phyloP scores from a whole-genome alignment of 2,797 vertebrate species.

The Mustela erminea region DNA sequence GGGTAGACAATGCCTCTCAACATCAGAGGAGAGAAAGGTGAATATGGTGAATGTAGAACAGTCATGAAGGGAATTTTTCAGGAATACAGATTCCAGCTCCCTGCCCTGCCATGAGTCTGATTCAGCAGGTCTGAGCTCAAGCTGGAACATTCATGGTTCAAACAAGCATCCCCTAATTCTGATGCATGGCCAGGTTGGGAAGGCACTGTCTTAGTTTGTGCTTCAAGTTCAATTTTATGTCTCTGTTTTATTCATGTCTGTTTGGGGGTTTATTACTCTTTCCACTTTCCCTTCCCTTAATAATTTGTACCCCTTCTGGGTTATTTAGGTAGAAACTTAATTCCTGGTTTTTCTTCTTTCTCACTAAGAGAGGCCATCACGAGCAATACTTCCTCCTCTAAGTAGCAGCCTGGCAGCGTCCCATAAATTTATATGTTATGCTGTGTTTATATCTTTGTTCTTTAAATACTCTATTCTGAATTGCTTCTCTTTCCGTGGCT shows the following conservation, averaged over 20 bases:
- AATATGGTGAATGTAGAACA: fast-evolving
- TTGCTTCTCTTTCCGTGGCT: not conserved
- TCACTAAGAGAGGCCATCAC: conserved; percentile 53
- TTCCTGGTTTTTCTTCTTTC: conserved; percentile 62
- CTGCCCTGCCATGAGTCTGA: not conserved
- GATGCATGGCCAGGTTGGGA: not conserved
- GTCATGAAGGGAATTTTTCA: not conserved
- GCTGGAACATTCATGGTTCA: too few species aligned
- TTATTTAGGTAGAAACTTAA: conserved; percentile 74
- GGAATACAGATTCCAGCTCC: not conserved
- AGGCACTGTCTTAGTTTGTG: not conserved
- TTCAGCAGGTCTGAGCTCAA: not conserved
- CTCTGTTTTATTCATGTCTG: conserved; percentile 68
- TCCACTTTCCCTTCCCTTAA: conserved; percentile 29
- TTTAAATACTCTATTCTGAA: conserved; percentile 74
- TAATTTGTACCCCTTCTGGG: conserved; percentile 68
- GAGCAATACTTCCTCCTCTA: conserved; percentile 63
- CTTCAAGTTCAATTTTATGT: conserved; percentile 57
- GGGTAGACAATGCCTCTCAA: not conserved
- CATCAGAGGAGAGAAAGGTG: not conserved
- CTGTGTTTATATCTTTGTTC: conserved; percentile 74
- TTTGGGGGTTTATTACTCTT: conserved; percentile 64
- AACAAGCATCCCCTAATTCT: not conserved
- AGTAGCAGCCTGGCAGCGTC: conserved; percentile 58
- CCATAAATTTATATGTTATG: conserved; percentile 76